Conservation (phyloP, 2,888 invertebrate species). For the Dryomyza anilis region DNA sequence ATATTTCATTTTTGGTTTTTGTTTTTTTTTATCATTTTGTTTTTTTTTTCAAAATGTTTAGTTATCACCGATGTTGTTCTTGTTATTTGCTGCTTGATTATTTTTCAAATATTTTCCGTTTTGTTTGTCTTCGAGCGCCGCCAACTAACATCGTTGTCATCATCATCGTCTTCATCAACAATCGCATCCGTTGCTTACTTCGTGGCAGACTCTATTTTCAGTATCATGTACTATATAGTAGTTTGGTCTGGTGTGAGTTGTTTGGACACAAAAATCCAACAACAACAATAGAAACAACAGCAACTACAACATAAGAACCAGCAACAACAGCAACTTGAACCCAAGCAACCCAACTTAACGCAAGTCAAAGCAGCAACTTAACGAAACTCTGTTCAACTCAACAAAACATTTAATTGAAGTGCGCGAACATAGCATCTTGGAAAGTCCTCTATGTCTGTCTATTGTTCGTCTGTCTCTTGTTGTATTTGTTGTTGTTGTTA, state of each 20-base stretch:
- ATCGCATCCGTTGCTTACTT: not conserved
- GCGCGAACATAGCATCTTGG: too few relatives aligned
- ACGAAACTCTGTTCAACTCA: not conserved
- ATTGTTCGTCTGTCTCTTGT: not conserved
- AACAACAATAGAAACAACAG: too few relatives aligned
- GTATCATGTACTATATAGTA: not conserved
- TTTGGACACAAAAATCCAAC: too few relatives aligned
- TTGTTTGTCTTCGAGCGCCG: constrained; percentile 5
- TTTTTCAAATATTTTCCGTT: constrained; percentile 14
- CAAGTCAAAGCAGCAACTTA: not conserved
- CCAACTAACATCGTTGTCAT: too few relatives aligned
- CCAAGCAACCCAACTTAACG: too few relatives aligned
- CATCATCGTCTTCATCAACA: not conserved
- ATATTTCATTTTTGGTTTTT: not conserved
- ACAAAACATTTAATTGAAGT: constrained; percentile 7
- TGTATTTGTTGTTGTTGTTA: not conserved
- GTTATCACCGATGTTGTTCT: not conserved
- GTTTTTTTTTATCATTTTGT: not conserved
- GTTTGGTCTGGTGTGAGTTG: not conserved
- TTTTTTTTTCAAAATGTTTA: not conserved
- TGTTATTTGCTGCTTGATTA: constrained; percentile 19
- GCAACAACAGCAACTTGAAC: too few relatives aligned
- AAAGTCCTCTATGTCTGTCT: too few relatives aligned
- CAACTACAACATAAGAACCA: not conserved
- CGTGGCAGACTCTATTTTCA: not conserved